phyloP scores from a whole-genome alignment of 2,888 invertebrate species.

The Patella pellucida region DNA sequence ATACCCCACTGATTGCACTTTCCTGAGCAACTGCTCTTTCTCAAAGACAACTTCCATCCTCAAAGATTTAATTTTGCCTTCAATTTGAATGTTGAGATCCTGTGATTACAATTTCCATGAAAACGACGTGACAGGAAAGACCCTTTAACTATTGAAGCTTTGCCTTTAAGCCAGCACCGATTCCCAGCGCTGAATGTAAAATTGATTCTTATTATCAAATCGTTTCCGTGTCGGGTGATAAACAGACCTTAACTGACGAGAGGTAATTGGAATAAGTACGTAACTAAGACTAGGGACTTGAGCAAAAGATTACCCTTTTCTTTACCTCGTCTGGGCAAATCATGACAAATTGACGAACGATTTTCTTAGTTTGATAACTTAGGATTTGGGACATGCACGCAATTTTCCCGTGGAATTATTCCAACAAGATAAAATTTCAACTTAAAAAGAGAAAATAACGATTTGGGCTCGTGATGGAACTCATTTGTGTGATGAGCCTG shows the following conservation, averaged over 20 bases:
- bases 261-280: neutral
- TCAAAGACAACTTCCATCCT: neutral
- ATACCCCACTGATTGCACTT: neutral
- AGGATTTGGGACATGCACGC: neutral
- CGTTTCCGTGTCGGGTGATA: neutral
- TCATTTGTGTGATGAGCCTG: neutral
- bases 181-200: neutral
- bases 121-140: conserved; percentile 4
- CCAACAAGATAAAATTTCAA: conserved; percentile 2
- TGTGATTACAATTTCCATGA: conserved; percentile 6
- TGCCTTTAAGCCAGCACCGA: neutral
- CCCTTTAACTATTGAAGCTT: conserved; percentile 4
- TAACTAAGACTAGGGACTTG: neutral
- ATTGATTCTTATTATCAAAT: conserved; percentile 5
- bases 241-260: neutral
- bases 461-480: neutral
- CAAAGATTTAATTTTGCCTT: conserved; percentile 3
- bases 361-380: neutral
- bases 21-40: conserved; percentile 3
- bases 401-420: neutral
- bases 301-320: neutral
- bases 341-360: conserved; percentile 3
- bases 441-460: neutral
- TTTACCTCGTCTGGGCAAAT: neutral
- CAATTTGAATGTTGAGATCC: conserved; percentile 10